Percentiles rank a stretch among this genome's conserved stretches.
These are phyloP conservation scores for Cebus imitator DNA, from an alignment of 2,113 vertebrate genomes.

Conservation along the genomic window DNA sequence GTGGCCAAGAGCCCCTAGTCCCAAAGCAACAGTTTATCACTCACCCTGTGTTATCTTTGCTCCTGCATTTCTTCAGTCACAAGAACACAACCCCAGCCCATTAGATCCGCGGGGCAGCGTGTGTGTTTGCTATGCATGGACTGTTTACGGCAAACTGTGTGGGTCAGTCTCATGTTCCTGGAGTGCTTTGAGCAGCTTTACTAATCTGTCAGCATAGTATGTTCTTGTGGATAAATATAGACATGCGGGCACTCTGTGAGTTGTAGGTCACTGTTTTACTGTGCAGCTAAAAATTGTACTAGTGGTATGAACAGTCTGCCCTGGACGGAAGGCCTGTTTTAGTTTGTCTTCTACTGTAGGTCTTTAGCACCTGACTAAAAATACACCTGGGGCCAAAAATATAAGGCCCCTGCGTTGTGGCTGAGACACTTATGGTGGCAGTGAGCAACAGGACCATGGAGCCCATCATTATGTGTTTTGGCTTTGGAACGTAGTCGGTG, in stretches of 20 bases:
- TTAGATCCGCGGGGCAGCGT: neutral
- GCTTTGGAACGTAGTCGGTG: slow-evolving; percentile 76
- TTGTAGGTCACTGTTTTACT: slow-evolving; percentile 89
- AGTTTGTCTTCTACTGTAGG: slow-evolving; percentile 74
- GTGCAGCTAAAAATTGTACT: slow-evolving; percentile 95
- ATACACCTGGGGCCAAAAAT: slow-evolving; percentile 69
- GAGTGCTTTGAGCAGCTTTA: slow-evolving; percentile 86
- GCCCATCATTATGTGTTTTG: slow-evolving; percentile 35
- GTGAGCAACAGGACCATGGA: slow-evolving; percentile 76
- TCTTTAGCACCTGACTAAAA: slow-evolving; percentile 77
- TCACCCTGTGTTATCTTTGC: slow-evolving; percentile 32
- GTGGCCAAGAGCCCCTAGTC: slow-evolving; percentile 31
- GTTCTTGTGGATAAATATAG: slow-evolving; percentile 97
- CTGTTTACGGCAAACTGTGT: slow-evolving; percentile 82
- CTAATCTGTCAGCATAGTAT: slow-evolving; percentile 93
- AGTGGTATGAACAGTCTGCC: slow-evolving; percentile 88
- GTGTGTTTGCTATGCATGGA: slow-evolving; percentile 40
- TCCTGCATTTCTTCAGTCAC: slow-evolving; percentile 34
- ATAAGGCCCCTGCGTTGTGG: slow-evolving; percentile 53
- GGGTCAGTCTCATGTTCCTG: slow-evolving; percentile 86
- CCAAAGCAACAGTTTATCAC: slow-evolving; percentile 49
- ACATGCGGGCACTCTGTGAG: slow-evolving; percentile 86
- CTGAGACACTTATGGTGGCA: slow-evolving; percentile 38
- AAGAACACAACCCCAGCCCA: neutral
- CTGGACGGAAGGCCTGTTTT: slow-evolving; percentile 84